Evolutionary conservation across 2,888 invertebrate genomes (phyloP), one percentile per base, ranked within the genome.

Genomic region (Cryptus armator): DNA sequence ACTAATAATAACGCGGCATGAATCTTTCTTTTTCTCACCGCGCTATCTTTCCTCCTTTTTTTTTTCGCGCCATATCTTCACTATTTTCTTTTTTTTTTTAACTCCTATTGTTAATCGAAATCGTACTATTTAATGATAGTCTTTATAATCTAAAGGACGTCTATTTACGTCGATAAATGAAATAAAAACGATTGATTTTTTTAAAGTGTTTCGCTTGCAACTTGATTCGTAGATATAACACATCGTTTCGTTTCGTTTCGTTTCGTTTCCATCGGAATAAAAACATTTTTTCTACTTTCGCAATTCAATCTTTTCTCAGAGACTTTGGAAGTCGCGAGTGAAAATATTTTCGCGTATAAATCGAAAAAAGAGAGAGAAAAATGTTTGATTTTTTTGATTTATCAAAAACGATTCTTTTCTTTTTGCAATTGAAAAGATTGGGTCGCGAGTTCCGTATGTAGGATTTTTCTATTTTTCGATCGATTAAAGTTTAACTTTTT

Each of bases 121-220:
- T 32, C 72, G 70, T 83, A 79, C 51, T 64, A 72, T 59, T 53
- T 79, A 71, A 72, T 78, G 62, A 67, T 66, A 48, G 56, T 70
- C 53, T 71, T 64, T 67, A 78, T 78, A 78, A 37, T 32, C 62
- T 51, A 66, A 29, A 77, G 56, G 74, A 37, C 74, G 51, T 75
- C 56, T 62, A 32, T 24, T 44, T 53, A 67, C 32, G 59, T 80
- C 48, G 16, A 75, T 64, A 19, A 78, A 67, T 37, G 62, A 70
- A 84, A 81, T 64, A 53, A 75, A 37, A 75, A 75, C 46, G 16
- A 75, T 66, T 75, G 48, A 74, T 75, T 84, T 81, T 70, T 14
- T 81, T 43, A 10, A 24, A 19, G 56, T 53, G 53, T 46, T 53
- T 32, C 62, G 19, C 16, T 32, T 68, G 66, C 16, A 67, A 62